Evolutionary conservation across 2,797 vertebrate species (phyloP).

Genomic region (Enteromius trimaculatus): DNA sequence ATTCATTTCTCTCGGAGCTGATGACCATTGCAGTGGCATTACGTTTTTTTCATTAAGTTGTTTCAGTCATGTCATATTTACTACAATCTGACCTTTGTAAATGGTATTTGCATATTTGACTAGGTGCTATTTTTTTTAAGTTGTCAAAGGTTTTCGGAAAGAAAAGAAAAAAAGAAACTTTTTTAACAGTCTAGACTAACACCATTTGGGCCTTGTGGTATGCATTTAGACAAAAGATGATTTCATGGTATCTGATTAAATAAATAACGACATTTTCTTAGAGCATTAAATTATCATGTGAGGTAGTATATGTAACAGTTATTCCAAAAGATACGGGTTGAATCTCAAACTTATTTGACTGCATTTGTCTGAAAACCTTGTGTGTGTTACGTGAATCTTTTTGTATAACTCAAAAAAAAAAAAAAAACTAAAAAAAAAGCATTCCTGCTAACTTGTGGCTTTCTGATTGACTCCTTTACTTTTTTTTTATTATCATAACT

Average conservation of each 20-base stretch:
- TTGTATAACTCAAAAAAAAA: slow-evolving; percentile 42
- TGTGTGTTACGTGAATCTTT: slow-evolving; percentile 62
- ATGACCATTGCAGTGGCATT: slow-evolving; percentile 73
- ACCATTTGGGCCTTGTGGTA: slow-evolving; percentile 85
- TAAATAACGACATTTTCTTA: slow-evolving; percentile 59
- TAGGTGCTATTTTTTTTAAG: slow-evolving; percentile 78
- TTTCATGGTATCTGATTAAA: slow-evolving; percentile 67
- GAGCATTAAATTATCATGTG: slow-evolving; percentile 58
- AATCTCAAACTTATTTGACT: slow-evolving; percentile 75
- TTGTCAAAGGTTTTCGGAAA: slow-evolving; percentile 65
- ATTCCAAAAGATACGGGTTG: slow-evolving; percentile 81
- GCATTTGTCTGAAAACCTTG: slow-evolving; percentile 73
- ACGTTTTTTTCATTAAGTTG: slow-evolving; percentile 55
- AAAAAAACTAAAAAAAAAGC: neutral
- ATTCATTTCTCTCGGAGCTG: slow-evolving; percentile 75
- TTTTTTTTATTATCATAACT: neutral
- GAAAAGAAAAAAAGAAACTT: slow-evolving; percentile 62
- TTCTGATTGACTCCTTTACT: slow-evolving; percentile 11
- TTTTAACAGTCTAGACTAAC: slow-evolving; percentile 80
- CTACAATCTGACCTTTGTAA: slow-evolving; percentile 75
- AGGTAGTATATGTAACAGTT: slow-evolving; percentile 68
- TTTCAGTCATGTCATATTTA: slow-evolving; percentile 51
- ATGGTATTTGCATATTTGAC: slow-evolving; percentile 77
- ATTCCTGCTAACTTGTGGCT: slow-evolving; percentile 46
- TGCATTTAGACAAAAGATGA: slow-evolving; percentile 76